Percentiles rank a stretch among this genome's conserved stretches.
Evolutionary conservation across 2,797 vertebrate species (phyloP).

Genomic region (Tokudaia tokunoshimensis): DNA sequence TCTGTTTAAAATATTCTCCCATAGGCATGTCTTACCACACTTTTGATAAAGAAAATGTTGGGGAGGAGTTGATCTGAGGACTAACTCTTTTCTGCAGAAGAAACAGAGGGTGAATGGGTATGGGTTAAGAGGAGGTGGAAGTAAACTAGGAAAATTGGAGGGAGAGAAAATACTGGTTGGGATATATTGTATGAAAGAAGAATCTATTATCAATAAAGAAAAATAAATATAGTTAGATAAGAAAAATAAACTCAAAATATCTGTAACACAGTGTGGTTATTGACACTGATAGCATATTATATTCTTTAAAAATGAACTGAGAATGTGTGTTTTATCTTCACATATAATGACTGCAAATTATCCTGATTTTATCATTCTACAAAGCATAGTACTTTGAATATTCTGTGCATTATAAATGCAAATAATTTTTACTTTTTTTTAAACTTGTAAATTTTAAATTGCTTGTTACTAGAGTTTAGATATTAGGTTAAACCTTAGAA

Average conservation of each 20-base stretch:
- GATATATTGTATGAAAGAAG: too few relatives aligned
- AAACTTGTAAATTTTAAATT: neutral
- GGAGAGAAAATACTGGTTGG: too few relatives aligned
- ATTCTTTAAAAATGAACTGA: neutral
- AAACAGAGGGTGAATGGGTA: neutral
- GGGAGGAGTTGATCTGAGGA: neutral
- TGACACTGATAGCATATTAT: neutral
- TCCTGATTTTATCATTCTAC: neutral
- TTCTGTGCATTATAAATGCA: neutral
- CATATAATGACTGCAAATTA: neutral
- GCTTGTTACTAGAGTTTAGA: neutral
- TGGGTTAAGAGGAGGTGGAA: rapidly evolving
- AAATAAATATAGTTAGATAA: neutral
- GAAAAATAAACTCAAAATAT: neutral
- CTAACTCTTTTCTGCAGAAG: neutral
- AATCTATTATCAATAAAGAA: neutral
- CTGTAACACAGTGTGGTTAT: neutral
- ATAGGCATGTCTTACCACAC: rapidly evolving
- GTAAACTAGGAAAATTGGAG: too few relatives aligned
- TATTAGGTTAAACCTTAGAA: neutral
- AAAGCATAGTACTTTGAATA: neutral
- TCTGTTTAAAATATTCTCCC: neutral
- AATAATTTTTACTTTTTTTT: neutral
- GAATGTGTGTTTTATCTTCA: neutral
- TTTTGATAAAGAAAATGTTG: neutral